Percentiles rank a stretch among this genome's conserved stretches.
These are phyloP conservation scores for Idaea dimidiata DNA, from an alignment of 2,888 invertebrate species.

Conservation along the genomic window DNA sequence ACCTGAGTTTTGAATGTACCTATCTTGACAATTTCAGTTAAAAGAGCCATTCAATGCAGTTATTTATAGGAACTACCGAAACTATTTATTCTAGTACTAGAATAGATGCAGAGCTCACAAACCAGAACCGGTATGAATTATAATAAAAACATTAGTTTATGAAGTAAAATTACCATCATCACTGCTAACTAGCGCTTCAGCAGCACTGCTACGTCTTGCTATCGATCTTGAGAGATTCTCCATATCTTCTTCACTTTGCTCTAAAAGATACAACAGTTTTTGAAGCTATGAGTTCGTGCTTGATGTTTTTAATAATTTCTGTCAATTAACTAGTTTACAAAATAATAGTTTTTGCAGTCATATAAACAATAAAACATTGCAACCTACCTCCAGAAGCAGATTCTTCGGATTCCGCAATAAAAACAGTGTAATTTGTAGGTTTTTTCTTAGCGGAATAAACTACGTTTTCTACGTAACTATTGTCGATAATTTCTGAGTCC, in stretches of 20 bases:
- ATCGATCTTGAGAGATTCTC: conserved; percentile 29
- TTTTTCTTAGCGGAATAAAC: conserved; percentile 50
- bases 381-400: conserved; percentile 49
- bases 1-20: too few relatives aligned
- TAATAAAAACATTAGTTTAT: too few relatives aligned
- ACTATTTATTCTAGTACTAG: too few relatives aligned
- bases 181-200: conserved; percentile 47
- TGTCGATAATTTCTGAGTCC: conserved; percentile 62
- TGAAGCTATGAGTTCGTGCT: neutral
- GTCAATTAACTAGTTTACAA: neutral
- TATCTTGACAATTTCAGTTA: too few relatives aligned
- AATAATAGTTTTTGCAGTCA: neutral
- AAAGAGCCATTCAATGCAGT: too few relatives aligned
- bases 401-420: conserved; percentile 69
- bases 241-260: neutral
- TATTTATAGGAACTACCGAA: too few relatives aligned
- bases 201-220: conserved; percentile 37
- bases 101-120: too few relatives aligned
- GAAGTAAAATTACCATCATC: conserved; percentile 52
- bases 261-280: conserved; percentile 17
- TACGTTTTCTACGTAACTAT: conserved; percentile 50
- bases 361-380: neutral
- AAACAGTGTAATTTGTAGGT: conserved; percentile 51
- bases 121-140: too few relatives aligned
- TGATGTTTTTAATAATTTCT: neutral